Evolutionary conservation across 2,113 vertebrate genomes (phyloP), one percentile per base, ranked within the genome.

Genomic region (Galbula dea): DNA sequence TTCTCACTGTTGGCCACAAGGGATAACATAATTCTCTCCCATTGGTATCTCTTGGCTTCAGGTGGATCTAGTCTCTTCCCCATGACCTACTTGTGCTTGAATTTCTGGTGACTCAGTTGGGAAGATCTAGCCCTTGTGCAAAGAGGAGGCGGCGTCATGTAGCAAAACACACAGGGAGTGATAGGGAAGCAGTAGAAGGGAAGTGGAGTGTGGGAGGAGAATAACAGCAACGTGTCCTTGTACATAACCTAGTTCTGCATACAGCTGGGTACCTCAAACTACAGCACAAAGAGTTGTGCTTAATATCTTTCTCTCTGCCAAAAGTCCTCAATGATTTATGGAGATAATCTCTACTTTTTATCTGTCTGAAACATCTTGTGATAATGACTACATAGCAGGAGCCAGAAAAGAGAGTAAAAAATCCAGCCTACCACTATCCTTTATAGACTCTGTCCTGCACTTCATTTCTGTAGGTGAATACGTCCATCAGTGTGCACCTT

Each of bases 181-280:
- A n/a, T 6, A 10, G n/a, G 23, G 34, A 13, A 84, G 32, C 36
- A 76, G 52, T 29, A 68, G 54, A 75, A 61, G 57, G 57, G n/a
- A 81, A 81, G 12, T 82, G 37, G 29, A 43, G 30, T 5, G 2
- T 39, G 48, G 58, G 10, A 80, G 34, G 43, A 72, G 24, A 49
- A 1, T 39, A 63, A 20, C 36, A 81, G 61, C 19, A 65, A 21
- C 0, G 0, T 20, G 15, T 49, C 15, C 24, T 63, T 2, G 1
- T 61, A 45, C 4, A 2, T 71, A 49, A 43, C 59, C 32, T 75
- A 37, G 23, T 55, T 79, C 72, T 75, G 15, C 29, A 5, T 59
- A 20, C 21, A 59, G 57, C 37, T 62, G 58, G 22, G 30, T 55
- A 26, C 23, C n/a, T 80, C 32, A 59, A 66, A 55, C 51, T 57